A percentile compares a stretch with the other conserved stretches of the same genome.
phyloP scores from a whole-genome alignment of 2,113 vertebrate species.

The Ancistrus triradiatus region DNA sequence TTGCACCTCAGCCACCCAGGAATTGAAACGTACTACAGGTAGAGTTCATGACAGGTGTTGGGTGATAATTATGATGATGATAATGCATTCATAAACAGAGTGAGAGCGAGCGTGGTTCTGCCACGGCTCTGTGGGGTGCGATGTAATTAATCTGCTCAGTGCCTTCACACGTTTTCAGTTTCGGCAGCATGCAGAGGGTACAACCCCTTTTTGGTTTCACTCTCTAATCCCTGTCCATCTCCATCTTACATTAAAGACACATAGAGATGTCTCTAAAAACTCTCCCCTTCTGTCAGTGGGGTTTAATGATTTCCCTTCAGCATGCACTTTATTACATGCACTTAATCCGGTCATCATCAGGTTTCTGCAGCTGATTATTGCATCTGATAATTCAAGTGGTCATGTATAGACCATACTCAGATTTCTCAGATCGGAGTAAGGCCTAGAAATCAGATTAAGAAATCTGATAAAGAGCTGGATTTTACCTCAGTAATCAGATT shows the following conservation, averaged over 20 bases:
- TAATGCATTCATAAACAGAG: neutral
- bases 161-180: conserved; percentile 26
- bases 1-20: conserved; percentile 6
- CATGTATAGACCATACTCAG: no score
- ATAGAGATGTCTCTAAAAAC: no score
- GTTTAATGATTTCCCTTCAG: no score
- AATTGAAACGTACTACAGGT: neutral
- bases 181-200: conserved; percentile 13
- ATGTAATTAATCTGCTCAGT: conserved; percentile 30
- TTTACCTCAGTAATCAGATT: no score
- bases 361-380: no score
- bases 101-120: neutral
- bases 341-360: no score
- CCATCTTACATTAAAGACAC: conserved; percentile 10
- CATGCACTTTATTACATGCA: no score
- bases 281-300: no score
- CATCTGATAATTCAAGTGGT: no score
- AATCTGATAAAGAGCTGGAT: no score
- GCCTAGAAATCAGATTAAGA: no score
- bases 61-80: neutral
- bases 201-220: conserved; percentile 5
- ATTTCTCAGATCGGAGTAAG: no score
- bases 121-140: conserved; percentile 3
- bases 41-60: neutral
- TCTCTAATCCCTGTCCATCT: neutral